Evolutionary conservation across 23 tunicate species (phyloP), one percentile per base, ranked within the genome.

Genomic region (Ciona savignyi): DNA sequence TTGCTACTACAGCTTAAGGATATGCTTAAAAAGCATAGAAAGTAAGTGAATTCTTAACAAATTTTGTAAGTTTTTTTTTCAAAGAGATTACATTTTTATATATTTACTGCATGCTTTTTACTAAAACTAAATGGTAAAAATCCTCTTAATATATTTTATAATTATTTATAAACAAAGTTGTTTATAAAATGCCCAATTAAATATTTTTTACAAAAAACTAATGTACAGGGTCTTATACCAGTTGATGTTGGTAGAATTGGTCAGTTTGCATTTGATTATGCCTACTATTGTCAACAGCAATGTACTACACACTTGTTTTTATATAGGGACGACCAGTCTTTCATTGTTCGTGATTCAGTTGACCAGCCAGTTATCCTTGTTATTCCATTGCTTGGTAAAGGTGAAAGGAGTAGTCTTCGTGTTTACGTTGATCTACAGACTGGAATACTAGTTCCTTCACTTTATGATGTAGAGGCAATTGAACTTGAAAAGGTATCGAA

Each of bases 401-500:
- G 11, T 6, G 56, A 9, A 42, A 9, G 56, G 56, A 42, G 79
- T 19, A 63, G 84, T 42, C 71, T 95, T 3, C 33, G 79, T 3
- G 33, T 95, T 4, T 72, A 81, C 26, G 80, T 95, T 9, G 99
- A 95, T 70, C 99, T 95, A n/a, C 99, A 88, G 73, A 95, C 99
- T 32, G 99, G 99, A 28, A 60, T 35, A n/a, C 71, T 91, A 29
- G 29, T 78, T 21, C 95, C 96, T 15, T 63, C 76, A 4, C 30
- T 89, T 27, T 51, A 76, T 21, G 86, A 80, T 21, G 75, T 77
- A 1, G 65, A 30, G 1, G 74, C 67, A 51, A 33, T 65, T 11
- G n/a, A 74, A 1, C 74, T 95, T 30, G 88, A 84, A 26, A 81
- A 86, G 80, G 81, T 88, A 29, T 23, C n/a, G n/a, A n/a, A n/a